A percentile compares a stretch with the other conserved stretches of the same genome.
These are phyloP conservation scores for Tineola bisselliella DNA, from an alignment of 2,888 invertebrate species.

Conservation along the genomic window DNA sequence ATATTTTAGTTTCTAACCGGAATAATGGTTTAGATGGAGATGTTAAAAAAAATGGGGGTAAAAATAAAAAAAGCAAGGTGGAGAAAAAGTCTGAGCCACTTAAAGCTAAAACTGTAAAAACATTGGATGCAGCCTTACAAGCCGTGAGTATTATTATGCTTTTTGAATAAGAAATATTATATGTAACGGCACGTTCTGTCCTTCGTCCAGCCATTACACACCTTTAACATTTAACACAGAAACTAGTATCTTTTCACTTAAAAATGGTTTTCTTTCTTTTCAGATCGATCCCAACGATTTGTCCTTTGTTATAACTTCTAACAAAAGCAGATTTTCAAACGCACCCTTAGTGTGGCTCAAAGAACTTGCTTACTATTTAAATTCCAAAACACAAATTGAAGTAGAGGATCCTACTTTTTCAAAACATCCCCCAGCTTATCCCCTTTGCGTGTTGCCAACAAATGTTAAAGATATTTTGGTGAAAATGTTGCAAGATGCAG, in stretches of 20 bases:
- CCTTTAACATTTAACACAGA: too few species aligned
- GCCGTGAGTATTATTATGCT: constrained; percentile 49
- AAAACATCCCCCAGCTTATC: constrained; percentile 65
- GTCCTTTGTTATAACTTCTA: constrained; percentile 54
- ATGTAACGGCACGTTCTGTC: too few species aligned
- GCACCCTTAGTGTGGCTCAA: constrained; percentile 76
- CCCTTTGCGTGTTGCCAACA: constrained; percentile 59
- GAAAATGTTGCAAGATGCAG: constrained; percentile 67
- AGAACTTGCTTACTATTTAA: constrained; percentile 73
- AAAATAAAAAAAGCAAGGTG: constrained; percentile 35
- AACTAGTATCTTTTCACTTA: too few species aligned
- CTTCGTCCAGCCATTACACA: too few species aligned
- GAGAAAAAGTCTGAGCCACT: constrained; percentile 61
- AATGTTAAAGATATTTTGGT: constrained; percentile 51
- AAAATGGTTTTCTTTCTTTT: constrained; percentile 21
- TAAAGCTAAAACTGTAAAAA: constrained; percentile 73
- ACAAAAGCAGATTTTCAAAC: constrained; percentile 73
- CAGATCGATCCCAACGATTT: constrained; percentile 73
- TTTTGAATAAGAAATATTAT: too few species aligned
- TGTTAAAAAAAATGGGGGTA: constrained; percentile 67
- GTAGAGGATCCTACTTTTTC: constrained; percentile 71
- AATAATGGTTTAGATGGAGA: constrained; percentile 73
- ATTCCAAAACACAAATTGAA: constrained; percentile 70
- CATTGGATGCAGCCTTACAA: constrained; percentile 71
- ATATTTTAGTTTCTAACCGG: constrained; percentile 71